Evolutionary conservation across 2,888 invertebrate species (phyloP), one percentile per base, ranked within the genome.

Genomic region (Parnassius apollo): DNA sequence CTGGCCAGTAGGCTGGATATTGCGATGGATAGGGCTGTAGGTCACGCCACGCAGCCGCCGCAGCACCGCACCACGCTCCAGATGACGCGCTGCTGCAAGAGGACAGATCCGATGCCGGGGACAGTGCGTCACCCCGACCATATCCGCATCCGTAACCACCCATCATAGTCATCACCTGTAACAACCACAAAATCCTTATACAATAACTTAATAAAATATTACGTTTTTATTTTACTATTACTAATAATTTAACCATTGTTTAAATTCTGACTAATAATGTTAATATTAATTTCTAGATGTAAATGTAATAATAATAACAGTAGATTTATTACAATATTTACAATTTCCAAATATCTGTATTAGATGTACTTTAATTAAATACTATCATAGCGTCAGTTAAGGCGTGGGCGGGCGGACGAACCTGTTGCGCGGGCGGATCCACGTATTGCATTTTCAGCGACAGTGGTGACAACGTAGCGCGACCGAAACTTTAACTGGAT

Each of bases 371-470:
- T 60, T 54, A 46, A 57, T 57, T 59, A 44, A 59, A 69, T 22
- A 18, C 52, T 75, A 74, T 73, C 71, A 74, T 76, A 75, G 63
- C 61, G 68, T 70, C 67, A 68, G 74, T 71, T 7, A 71, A 72
- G 74, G 75, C 44, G 77, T 78, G 80, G 85, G 85, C 83, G 86
- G 85, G 86, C 85, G 88, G 83, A 88, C 88, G 78, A 80, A 90
- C 88, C 91, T 89, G 88, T 86, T 88, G 88, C 77, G 89, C 87
- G 82, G 91, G 90, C 86, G 91, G 86, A 79, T 91, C 90, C 81
- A 86, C 85, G 88, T 90, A 91, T 82, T 90, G 91, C 90, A 91
- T 90, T 82, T 89, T 89, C 88, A 87, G 87, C 70, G 81, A 78
- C 76, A 71, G 80, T 78, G 87, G 86, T 87, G 89, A 90, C 89